Percentiles rank a stretch among this genome's conserved stretches.
These are phyloP conservation scores for Endotricha flammealis DNA, from an alignment of 2,888 invertebrate species.

Conservation along the genomic window DNA sequence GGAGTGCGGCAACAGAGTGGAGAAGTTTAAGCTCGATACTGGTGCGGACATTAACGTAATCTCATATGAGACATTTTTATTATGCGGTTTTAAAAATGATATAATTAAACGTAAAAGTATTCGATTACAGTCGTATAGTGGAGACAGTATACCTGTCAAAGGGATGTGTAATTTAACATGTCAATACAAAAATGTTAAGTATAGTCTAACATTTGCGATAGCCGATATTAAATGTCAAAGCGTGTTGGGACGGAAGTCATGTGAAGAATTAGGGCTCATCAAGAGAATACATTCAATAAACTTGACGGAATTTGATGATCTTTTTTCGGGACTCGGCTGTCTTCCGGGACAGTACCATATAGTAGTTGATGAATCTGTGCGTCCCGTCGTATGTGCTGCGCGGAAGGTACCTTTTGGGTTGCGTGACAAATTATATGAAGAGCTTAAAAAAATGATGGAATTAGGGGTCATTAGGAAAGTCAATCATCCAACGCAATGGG, in stretches of 20 bases:
- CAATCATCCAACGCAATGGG: neutral
- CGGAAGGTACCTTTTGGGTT: constrained; percentile 13
- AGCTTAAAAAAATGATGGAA: neutral
- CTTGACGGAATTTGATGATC: constrained; percentile 1
- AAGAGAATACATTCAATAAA: constrained; percentile 9
- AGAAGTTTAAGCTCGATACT: neutral
- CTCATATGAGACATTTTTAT: neutral
- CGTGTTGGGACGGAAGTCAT: neutral
- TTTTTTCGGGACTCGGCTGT: constrained; percentile 14
- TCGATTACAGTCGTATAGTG: constrained; percentile 13
- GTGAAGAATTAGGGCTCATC: constrained; percentile 11
- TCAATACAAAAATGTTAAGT: constrained; percentile 9
- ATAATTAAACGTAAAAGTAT: constrained; percentile 6
- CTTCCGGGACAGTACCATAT: constrained; percentile 16
- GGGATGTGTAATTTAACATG: constrained; percentile 10
- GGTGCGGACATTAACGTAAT: constrained; percentile 1
- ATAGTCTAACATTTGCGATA: constrained; percentile 12
- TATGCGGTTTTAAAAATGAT: neutral
- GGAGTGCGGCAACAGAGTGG: neutral
- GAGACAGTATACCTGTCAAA: constrained; percentile 13
- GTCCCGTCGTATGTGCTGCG: constrained; percentile 13
- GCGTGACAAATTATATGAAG: neutral
- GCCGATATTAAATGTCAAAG: constrained; percentile 5
- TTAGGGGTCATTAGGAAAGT: neutral
- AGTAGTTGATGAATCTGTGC: constrained; percentile 10